Conservation (phyloP, 2,888 invertebrate genomes). For the Scotopteryx bipunctaria region DNA sequence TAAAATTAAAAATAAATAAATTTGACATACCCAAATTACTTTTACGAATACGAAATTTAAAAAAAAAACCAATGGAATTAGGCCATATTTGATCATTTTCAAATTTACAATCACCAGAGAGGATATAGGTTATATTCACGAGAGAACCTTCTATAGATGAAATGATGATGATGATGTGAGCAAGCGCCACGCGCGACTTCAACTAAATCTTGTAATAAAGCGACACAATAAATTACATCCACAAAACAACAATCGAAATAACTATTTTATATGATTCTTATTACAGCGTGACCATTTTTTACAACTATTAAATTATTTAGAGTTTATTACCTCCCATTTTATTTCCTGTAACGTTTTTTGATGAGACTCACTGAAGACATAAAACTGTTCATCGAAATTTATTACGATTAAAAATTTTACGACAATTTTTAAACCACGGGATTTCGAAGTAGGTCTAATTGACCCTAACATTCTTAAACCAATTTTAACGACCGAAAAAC, state of each 20-base stretch:
- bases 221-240: slow-evolving; percentile 15
- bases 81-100: no score
- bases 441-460: slow-evolving; percentile 41
- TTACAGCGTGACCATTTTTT: slow-evolving; percentile 30
- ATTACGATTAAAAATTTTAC: slow-evolving; percentile 41
- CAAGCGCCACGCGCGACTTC: slow-evolving; percentile 6
- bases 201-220: slow-evolving; percentile 5
- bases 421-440: slow-evolving; percentile 29
- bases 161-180: no score
- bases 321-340: slow-evolving; percentile 32
- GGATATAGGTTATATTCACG: no score
- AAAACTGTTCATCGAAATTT: slow-evolving; percentile 37
- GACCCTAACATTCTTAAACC: slow-evolving; percentile 35
- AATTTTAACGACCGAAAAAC: slow-evolving; percentile 60
- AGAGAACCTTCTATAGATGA: no score
- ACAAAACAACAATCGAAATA: slow-evolving; percentile 21
- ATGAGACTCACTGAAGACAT: slow-evolving; percentile 36
- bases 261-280: slow-evolving; percentile 29
- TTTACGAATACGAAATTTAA: no score
- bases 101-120: no score
- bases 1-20: no score
- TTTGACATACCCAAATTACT: no score
- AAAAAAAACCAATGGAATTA: no score
- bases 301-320: slow-evolving; percentile 34
- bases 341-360: slow-evolving; percentile 37